Base-by-base conservation (phyloP, 2,888 invertebrate species). In the Odontocerum albicorne region DNA sequence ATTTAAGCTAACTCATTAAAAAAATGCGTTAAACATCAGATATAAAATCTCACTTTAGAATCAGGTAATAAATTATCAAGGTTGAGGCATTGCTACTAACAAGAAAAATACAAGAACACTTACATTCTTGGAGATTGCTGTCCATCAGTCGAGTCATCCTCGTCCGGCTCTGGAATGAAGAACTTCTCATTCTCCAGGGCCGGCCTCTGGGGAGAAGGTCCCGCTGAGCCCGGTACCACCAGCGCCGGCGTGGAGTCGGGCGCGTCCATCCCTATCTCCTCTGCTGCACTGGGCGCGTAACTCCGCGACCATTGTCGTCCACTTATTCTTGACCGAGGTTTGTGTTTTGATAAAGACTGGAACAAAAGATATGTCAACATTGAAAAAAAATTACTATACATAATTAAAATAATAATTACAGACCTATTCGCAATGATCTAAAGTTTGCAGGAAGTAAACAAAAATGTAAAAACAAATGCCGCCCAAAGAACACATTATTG, bases 221-320 rank as follows among this genome's bases (percentile, higher is more conserved):
- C 80, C 57, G 72, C 75, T 62, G 75, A 77, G 64, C 71, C 75
- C 49, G 70, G 70, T 62, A 72, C 77, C 57, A 65, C 70, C 57
- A 40, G 57, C 7, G 44, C 40, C 17, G 35, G 49, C n/a, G 74
- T 74, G 22, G 32, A 50, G 20, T 47, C 50, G 13, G 21, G 33
- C 13, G 32, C 50, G 32, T 50, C 50, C 12, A 44, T 15, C 10
- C 36, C 12, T n/a, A 20, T 7, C 6, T 22, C 27, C 8, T 20
- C 17, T n/a, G 13, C 44, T 64, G 74, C 69, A 63, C 79, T 74
- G 62, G 80, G 85, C 62, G 74, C 87, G 72, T 81, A 91, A 74
- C 81, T 90, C 32, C 90, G 78, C 20, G 90, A 90, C 80, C 85
- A 86, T 64, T 86, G 85, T 61, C 74, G 75, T 33, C 82, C 69